These are phyloP conservation scores for Apis laboriosa DNA, from an alignment of 1,140 invertebrate species.

Conservation along the genomic window DNA sequence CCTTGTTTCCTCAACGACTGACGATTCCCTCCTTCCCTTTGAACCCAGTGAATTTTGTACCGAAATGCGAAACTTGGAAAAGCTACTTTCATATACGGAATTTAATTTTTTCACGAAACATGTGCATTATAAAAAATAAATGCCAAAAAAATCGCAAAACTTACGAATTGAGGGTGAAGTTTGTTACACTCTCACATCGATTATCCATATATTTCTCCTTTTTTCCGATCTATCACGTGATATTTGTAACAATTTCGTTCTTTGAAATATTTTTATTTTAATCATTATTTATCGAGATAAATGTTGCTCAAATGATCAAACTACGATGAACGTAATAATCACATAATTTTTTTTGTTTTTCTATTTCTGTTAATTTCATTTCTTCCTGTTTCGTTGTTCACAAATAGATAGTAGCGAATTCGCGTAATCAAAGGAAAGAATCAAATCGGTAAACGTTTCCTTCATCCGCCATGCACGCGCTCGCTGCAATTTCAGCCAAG, in stretches of 20 bases:
- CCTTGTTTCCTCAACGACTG: slow-evolving; percentile 43
- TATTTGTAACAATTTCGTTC: neutral
- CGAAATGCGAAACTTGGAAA: slow-evolving; percentile 70
- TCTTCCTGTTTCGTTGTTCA: neutral
- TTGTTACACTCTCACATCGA: slow-evolving; percentile 13
- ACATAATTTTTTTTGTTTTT: no score
- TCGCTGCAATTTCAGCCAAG: slow-evolving; percentile 83
- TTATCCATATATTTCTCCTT: neutral
- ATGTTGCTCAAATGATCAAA: neutral
- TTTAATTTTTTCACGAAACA: slow-evolving; percentile 73
- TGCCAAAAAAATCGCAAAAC: slow-evolving; percentile 70
- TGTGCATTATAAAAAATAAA: slow-evolving; percentile 73
- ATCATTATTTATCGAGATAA: neutral
- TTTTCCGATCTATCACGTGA: neutral
- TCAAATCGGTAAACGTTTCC: slow-evolving; percentile 69
- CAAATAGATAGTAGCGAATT: no score
- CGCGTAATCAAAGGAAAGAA: neutral
- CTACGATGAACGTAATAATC: no score
- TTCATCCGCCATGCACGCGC: slow-evolving; percentile 80
- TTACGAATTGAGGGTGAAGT: slow-evolving; percentile 28
- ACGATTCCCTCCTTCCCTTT: slow-evolving; percentile 35
- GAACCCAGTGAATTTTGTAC: slow-evolving; percentile 72
- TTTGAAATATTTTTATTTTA: neutral
- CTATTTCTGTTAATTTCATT: neutral
- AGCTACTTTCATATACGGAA: slow-evolving; percentile 71